Base-by-base conservation (phyloP, 2,797 vertebrate species). In the Corythornis leucogaster region DNA sequence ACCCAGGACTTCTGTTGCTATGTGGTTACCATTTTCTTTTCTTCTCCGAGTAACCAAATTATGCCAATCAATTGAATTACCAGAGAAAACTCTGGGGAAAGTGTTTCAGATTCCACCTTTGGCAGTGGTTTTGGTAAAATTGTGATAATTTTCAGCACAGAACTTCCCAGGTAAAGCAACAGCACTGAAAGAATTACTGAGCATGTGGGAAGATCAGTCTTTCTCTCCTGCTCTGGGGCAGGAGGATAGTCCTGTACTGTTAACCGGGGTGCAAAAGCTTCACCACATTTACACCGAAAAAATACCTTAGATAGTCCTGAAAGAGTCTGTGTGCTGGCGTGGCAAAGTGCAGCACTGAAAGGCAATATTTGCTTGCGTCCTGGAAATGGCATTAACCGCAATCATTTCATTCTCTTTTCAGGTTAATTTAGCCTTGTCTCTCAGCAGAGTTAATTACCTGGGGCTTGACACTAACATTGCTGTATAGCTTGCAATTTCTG, bases 351-450 rank as follows among this genome's bases (percentile, higher is more conserved):
- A 88, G 11, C 38, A 33, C 1, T 50, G 53, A 64, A 88, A 77
- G 40, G 81, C 91, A 88, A 70, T 63, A 86, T n/a, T 81, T 79
- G 6, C 28, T 76, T 74, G 31, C 8, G 28, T 70, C 42, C 61
- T 86, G 20, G 15, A 85, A 86, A 7, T 3, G 1, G 6, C 58
- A 83, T 79, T 81, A 93, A 42, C 1, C 0, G 0, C 73, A 75
- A 74, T 89, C 58, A 87, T 85, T 94, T 33, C 8, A 58, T 85
- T 61, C 46, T 75, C 18, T 73, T 93, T 93, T 40, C 62, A 69
- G 57, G 51, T 92, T 92, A 88, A 82, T 85, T 92, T 77, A 61
- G 68, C 53, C 26, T 59, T 68, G 13, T 74, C 6, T 87, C 45
- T 82, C 51, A 81, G 54, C 33, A 84, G 48, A 94, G 67, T 46